Percentiles rank a stretch among this genome's conserved stretches.
Evolutionary conservation across 23 tunicate species (phyloP).

Genomic region (Corella eumyota): DNA sequence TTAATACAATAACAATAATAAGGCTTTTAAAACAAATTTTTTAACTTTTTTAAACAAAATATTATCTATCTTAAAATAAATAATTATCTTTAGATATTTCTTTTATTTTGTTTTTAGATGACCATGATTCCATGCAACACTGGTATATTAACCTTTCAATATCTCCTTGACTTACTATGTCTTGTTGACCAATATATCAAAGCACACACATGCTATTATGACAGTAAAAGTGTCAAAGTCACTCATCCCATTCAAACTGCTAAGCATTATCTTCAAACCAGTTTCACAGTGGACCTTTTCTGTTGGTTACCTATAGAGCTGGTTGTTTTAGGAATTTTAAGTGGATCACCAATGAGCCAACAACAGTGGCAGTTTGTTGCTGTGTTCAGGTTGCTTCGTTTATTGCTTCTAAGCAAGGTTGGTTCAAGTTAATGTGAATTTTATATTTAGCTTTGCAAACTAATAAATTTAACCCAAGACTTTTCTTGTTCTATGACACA

Average conservation of each 20-base stretch:
- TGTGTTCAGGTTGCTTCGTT: slow-evolving; percentile 28
- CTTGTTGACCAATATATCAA: slow-evolving; percentile 55
- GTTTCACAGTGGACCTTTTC: slow-evolving; percentile 51
- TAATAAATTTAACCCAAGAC: no score
- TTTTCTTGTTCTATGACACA: no score
- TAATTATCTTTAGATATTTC: not conserved
- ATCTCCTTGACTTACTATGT: slow-evolving; percentile 39
- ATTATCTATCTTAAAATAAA: no score
- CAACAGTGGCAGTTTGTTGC: slow-evolving; percentile 68
- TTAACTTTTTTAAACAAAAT: no score
- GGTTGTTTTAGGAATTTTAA: slow-evolving; percentile 11
- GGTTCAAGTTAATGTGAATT: no score
- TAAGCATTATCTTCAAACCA: slow-evolving; percentile 33
- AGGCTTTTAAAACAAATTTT: no score
- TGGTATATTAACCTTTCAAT: slow-evolving; percentile 38
- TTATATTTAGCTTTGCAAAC: no score
- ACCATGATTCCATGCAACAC: slow-evolving; percentile 46
- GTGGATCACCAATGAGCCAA: slow-evolving; percentile 19
- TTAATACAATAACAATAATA: no score
- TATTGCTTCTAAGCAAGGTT: slow-evolving; percentile 66
- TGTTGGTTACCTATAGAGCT: slow-evolving; percentile 90
- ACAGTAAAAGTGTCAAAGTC: slow-evolving; percentile 33
- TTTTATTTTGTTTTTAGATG: slow-evolving; percentile 19
- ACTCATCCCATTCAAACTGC: slow-evolving; percentile 61
- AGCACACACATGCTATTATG: slow-evolving; percentile 61